Evolutionary conservation across 2,113 vertebrate genomes (phyloP).

Genomic region (Miniopterus natalensis): DNA sequence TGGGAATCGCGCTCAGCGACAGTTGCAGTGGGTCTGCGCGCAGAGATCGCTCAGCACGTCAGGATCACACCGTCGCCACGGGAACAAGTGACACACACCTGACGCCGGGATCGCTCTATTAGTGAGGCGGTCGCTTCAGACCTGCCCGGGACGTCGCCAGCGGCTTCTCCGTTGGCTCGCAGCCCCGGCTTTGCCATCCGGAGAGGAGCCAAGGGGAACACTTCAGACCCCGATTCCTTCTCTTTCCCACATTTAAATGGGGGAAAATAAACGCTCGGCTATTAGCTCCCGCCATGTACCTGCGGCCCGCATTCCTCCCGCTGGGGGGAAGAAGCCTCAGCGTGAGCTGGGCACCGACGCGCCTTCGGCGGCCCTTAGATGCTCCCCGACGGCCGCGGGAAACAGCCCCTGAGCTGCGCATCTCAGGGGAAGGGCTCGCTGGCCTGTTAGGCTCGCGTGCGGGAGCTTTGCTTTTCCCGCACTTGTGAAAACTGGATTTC

Average conservation of each 20-base stretch:
- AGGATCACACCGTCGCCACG: constrained; percentile 78
- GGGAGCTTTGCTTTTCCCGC: not conserved
- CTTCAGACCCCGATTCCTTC: not conserved
- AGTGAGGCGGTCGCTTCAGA: constrained; percentile 68
- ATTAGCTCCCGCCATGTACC: not conserved
- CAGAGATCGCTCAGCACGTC: constrained; percentile 83
- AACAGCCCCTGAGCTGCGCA: no score
- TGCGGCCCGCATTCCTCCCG: not conserved
- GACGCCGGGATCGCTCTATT: constrained; percentile 67
- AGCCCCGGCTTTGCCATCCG: not conserved
- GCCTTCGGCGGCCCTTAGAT: not conserved
- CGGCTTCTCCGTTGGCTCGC: not conserved
- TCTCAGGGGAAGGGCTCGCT: not conserved
- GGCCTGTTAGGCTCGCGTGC: not conserved
- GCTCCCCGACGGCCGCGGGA: no score
- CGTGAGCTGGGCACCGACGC: not conserved
- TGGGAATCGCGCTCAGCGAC: constrained; percentile 74
- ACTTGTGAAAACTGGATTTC: not conserved
- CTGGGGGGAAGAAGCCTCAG: not conserved
- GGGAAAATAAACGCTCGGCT: not conserved
- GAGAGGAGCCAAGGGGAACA: constrained; percentile 61
- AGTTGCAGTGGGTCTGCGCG: constrained; percentile 77
- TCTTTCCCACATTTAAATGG: constrained; percentile 44
- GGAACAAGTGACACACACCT: no score
- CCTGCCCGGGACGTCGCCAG: constrained; percentile 56